Evolutionary conservation across 1,140 invertebrate genomes (phyloP), one percentile per base, ranked within the genome.

Genomic region (Cotesia glomerata): DNA sequence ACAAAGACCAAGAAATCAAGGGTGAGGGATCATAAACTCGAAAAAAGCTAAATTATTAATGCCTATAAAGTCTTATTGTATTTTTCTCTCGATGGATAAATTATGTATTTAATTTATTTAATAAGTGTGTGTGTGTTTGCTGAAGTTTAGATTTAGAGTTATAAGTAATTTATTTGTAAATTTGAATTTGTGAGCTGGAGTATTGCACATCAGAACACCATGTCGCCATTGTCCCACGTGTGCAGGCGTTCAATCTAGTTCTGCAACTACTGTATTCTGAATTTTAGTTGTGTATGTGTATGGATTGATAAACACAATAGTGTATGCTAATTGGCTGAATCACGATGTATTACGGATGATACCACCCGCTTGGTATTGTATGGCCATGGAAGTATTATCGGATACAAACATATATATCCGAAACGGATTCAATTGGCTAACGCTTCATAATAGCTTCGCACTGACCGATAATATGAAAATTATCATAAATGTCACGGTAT

Each of bases 31-130:
- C 67, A 59, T 69, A 59, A 69, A 69, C 26, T 59, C 35, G 26
- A 34, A 35, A 69, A 69, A 58, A 69, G 59, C 59, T 54, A 59
- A 69, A 69, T 69, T 69, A 56, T 69, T 59, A 9, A 1, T 58
- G 16, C 39, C 39, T 45, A 45, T 45, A 58, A 18, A 58, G 16
- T 58, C 9, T 26, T 58, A 18, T 18, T 58, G 14, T 36, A 26
- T 59, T 59, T 69, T 39, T 35, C 16, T 14, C 16, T 59, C 67
- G 16, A n/a, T 11, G 36, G 14, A 18, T 58, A 58, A 26, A 58
- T 26, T 26, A 26, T 26, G 26, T 26, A 26, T 26, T 26, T 26
- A 26, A 26, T 26, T 26, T 2, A 26, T 26, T 26, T 26, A 2
- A 26, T 26, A 26, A 26, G 26, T 26, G 18, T 26, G 18, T 26